phyloP scores from a whole-genome alignment of 1,140 invertebrate species.

The Musca vetustissima region DNA sequence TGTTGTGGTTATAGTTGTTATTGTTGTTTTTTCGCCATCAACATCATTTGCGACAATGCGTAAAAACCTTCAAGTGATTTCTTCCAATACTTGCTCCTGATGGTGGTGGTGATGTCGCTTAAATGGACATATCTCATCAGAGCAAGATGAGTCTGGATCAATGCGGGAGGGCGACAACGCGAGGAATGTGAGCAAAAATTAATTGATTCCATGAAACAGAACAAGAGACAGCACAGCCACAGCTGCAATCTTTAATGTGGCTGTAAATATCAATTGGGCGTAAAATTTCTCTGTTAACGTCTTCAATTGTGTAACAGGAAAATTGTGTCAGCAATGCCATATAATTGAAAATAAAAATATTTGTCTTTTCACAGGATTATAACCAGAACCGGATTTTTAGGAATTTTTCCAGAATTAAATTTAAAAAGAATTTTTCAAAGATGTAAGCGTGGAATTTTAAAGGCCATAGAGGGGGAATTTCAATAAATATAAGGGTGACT shows the following conservation, averaged over 20 bases:
- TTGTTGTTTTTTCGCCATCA: background rate
- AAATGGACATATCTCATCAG: no score
- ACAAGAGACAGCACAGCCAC: conserved; percentile 2
- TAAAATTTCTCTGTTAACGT: conserved; percentile 11
- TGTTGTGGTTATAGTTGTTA: conserved; percentile 4
- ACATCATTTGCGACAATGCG: no score
- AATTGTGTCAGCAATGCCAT: no score
- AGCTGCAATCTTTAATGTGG: conserved; percentile 18
- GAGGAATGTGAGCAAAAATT: background rate
- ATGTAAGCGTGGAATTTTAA: no score
- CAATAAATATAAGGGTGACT: no score
- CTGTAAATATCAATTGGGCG: conserved; percentile 19
- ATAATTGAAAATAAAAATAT: no score
- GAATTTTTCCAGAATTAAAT: no score
- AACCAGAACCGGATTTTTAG: no score
- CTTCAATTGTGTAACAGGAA: background rate
- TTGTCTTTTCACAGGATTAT: no score
- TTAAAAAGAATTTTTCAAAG: no score
- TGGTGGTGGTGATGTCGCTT: no score
- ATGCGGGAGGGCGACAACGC: background rate
- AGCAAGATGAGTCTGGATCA: background rate
- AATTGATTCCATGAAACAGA: conserved; percentile 10
- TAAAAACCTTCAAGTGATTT: conserved; percentile 14
- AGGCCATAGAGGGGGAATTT: no score
- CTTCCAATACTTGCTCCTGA: background rate